Percentiles rank a stretch among this genome's conserved stretches.
These are phyloP conservation scores for Achroia grisella DNA, from an alignment of 1,140 invertebrate species.

Conservation along the genomic window DNA sequence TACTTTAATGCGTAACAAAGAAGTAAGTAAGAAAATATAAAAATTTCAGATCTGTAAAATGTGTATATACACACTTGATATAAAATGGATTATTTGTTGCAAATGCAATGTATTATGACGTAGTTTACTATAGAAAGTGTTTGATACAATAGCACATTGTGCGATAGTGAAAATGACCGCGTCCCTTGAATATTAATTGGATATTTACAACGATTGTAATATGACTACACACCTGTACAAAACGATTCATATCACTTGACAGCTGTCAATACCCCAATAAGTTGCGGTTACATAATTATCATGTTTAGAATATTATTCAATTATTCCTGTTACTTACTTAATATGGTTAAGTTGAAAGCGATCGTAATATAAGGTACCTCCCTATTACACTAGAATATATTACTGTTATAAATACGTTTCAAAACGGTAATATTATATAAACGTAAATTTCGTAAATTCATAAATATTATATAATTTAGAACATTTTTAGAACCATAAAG, in stretches of 20 bases:
- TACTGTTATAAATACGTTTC: no score
- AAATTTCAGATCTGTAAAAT: no score
- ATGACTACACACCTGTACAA: constrained; percentile 1
- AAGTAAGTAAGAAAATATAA: no score
- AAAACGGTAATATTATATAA: no score
- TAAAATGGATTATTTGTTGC: constrained; percentile 15
- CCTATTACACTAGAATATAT: no score
- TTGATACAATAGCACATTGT: constrained; percentile 43
- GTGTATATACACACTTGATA: constrained; percentile 7
- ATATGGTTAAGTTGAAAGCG: background rate
- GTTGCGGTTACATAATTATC: background rate
- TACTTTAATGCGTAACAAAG: no score
- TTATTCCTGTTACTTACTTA: background rate
- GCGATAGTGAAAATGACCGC: constrained; percentile 56
- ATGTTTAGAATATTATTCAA: background rate
- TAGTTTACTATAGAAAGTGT: constrained; percentile 53
- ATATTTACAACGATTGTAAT: constrained; percentile 6
- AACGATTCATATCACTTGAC: background rate
- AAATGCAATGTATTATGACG: constrained; percentile 17
- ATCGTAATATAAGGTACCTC: background rate
- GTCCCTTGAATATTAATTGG: constrained; percentile 37
- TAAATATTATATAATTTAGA: no score
- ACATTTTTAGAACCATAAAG: no score
- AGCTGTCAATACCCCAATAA: background rate
- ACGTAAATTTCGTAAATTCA: no score